Evolutionary conservation across 2,113 vertebrate species (phyloP), one percentile per base, ranked within the genome.

Genomic region (Anseranas semipalmata): DNA sequence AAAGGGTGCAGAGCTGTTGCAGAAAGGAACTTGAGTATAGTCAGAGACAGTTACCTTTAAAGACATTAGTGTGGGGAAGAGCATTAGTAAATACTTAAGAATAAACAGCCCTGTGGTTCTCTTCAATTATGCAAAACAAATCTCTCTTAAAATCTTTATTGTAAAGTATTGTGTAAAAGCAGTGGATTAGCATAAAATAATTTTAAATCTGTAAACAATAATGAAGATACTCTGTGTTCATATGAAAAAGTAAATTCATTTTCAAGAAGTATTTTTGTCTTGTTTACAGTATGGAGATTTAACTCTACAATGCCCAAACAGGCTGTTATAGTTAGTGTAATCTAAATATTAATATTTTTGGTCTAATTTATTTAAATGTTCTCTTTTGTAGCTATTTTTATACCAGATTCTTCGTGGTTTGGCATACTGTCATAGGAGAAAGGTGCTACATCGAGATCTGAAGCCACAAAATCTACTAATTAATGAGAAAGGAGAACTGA

Each of bases 381-480:
- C 67, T 97, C 94, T 93, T 95, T 71, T 96, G 35, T 97, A 99
- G 99, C 98, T 99, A 77, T 99, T 99, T 98, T 98, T 99, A 58
- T 99, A 99, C 96, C 99, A 99, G 97, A 99, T 99, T 97, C 98
- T 99, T 85, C 99, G 99, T 94, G 99, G 99, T 27, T 98, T 99
- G 98, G 99, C 99, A 4, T 99, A 99, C 91, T 99, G 99, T 97
- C 99, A 99, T 86, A 98, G 98, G 94, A 99, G 99, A 95, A 99
- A 99, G 94, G 99, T 99, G 55, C 98, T 99, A 43, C 99, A 99
- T 97, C 98, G 99, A 90, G 99, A 99, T 96, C 98, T 99, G 96
- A 99, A 99, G 97, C 99, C 99, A 3, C 99, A 99, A 97, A 99
- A 99, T 97, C 98, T 99, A 45, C 98, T 99, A 48, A 99, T 99